Conservation (phyloP, 1,140 invertebrate species). For the Aplysia californica region DNA sequence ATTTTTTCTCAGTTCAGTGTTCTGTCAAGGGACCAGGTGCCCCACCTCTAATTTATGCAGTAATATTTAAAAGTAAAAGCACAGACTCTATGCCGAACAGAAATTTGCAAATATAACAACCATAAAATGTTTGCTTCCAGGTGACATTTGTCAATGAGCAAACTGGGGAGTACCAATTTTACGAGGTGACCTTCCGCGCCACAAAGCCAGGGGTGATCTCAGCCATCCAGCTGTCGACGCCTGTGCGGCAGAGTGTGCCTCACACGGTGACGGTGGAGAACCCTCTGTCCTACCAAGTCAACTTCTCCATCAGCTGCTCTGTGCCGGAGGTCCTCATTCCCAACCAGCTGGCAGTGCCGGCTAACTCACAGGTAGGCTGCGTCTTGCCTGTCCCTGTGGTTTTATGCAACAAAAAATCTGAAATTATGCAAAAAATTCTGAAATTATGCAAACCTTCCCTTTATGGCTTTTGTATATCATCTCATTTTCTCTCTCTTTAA, state of each 20-base stretch:
- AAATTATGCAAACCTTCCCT: not conserved
- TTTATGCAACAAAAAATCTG: too few species aligned
- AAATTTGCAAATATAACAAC: too few species aligned
- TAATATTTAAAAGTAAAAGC: too few species aligned
- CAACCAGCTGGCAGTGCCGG: constrained; percentile 55
- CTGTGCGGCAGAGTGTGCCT: constrained; percentile 61
- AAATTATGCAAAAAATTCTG: too few species aligned
- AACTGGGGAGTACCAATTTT: constrained; percentile 65
- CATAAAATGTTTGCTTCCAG: too few species aligned
- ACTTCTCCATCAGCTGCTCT: constrained; percentile 56
- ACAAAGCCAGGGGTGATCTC: constrained; percentile 57
- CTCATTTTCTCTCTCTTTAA: too few species aligned
- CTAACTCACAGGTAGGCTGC: constrained; percentile 56
- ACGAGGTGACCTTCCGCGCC: constrained; percentile 63
- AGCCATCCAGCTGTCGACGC: constrained; percentile 61
- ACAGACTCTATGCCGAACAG: too few species aligned
- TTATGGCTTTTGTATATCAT: too few species aligned
- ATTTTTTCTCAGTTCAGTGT: too few species aligned
- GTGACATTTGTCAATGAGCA: constrained; percentile 65
- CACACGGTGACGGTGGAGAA: constrained; percentile 64
- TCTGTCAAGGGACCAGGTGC: too few species aligned
- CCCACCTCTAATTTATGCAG: too few species aligned
- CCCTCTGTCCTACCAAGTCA: constrained; percentile 54
- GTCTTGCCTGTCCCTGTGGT: not conserved
- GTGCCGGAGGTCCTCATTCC: constrained; percentile 63